Evolutionary conservation across 2,113 vertebrate genomes (phyloP), one percentile per base, ranked within the genome.

Genomic region (Pteronura brasiliensis): DNA sequence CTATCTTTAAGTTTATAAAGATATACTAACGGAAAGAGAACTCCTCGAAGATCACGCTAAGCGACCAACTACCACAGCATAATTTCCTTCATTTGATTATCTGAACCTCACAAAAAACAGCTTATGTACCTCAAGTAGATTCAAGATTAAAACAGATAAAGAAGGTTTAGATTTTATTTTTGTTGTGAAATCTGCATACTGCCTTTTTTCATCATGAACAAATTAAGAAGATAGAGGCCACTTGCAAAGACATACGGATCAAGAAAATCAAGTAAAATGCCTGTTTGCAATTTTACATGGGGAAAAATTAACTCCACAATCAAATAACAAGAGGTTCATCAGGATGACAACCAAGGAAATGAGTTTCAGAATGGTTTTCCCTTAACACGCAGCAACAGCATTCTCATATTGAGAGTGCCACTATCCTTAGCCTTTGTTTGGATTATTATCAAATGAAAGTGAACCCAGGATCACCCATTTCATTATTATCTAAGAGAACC

Each of bases 341-440:
- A 85, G 63, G 34, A 49, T 95, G 90, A 97, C 80, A 95, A 90
- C 12, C 36, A 96, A 84, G 69, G 63, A 93, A 95, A 95, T 81
- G 63, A 87, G 42, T 88, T 95, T 82, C 39, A 61, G n/a, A 49
- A 29, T 7, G 25, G 42, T 55, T 31, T 93, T 72, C 20, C 31
- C 55, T 84, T 52, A 49, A 21, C 4, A 29, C 67, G 76, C 42
- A 80, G 36, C 25, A 39, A 44, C 13, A 71, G 25, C 29, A 49
- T 95, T 92, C 42, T 88, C 25, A 13, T 10, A 42, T 1, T 65
- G 52, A 69, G 21, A 57, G 7, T 25, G 27, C 17, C 27, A 39
- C 52, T 71, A 17, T 83, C 76, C 55, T 94, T 42, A 90, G 59
- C 9, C 8, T 74, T 49, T 89, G 21, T 36, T 67, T 63, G n/a